Base-by-base conservation (phyloP, 2,113 vertebrate genomes). In the Alethe diademata region DNA sequence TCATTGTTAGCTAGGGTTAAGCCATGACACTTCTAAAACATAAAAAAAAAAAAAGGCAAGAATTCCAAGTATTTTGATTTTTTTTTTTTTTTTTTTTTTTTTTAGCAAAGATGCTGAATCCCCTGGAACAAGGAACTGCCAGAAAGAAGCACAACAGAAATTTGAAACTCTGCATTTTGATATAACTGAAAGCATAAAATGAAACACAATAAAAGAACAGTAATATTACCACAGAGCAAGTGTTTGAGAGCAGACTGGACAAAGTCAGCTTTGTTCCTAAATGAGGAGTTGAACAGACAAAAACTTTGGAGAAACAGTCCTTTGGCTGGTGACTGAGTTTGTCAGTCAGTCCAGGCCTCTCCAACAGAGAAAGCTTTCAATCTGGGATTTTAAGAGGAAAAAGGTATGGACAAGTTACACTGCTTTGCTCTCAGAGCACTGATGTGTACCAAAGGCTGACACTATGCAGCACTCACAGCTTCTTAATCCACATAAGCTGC, bases 191-290 rank as follows among this genome's bases (percentile, higher is more conserved):
- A 90, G 50, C 26, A 89, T 35, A 45, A 84, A 96, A 47, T 31
- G 23, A 94, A 70, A 14, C 81, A 82, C 74, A 90, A 69, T 47
- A 45, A 56, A 80, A 76, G 57, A 61, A 69, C 31, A 65, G 84
- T 40, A 88, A 88, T 54, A 89, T 61, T 87, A 84, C 36, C 66
- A 57, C 19, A 78, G 12, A 85, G 53, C 57, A 62, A 84, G 58
- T 12, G 35, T 36, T 78, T 60, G 81, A 83, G 58, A 91, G 26
- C 19, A 85, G 18, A n/a, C 8, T 85, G 54, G 74, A 90, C 54
- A 82, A 89, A 94, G 62, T 69, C 57, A 74, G 53, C 50, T 73
- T 83, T 89, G 64, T 73, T 88, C 12, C 60, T 72, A 62, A 62
- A 92, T 60, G 14, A 58, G 38, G 29, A 74, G 23, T 3, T 60